These are phyloP conservation scores for Drosophila pachea DNA, from an alignment of 1,140 invertebrate species.

Conservation along the genomic window DNA sequence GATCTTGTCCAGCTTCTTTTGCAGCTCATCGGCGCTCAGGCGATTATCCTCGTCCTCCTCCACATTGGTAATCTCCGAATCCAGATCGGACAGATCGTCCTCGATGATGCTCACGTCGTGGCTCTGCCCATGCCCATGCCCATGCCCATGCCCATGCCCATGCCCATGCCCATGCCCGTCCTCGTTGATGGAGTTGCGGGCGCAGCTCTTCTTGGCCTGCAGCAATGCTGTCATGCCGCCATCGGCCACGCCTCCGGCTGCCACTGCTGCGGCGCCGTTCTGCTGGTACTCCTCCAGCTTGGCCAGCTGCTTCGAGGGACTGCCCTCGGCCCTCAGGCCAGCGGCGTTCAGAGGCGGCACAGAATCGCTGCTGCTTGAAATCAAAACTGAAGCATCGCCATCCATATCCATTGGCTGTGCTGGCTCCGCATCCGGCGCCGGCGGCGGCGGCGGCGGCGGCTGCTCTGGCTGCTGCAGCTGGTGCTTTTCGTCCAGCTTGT, in stretches of 20 bases:
- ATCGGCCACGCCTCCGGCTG: neutral
- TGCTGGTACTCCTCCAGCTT: conserved; percentile 61
- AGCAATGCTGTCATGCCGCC: conserved; percentile 54
- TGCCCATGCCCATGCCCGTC: conserved; percentile 59
- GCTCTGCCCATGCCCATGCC: conserved; percentile 44
- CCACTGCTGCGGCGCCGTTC: conserved; percentile 39
- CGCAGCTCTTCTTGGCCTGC: conserved; percentile 68
- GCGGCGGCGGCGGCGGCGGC: too few species aligned
- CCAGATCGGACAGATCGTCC: conserved; percentile 86
- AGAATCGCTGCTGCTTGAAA: neutral
- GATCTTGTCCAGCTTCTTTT: conserved; percentile 88
- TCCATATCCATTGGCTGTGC: conserved; percentile 58
- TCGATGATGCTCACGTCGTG: conserved; percentile 73
- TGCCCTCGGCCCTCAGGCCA: conserved; percentile 25
- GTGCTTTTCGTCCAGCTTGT: conserved; percentile 15
- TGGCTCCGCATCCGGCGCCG: neutral
- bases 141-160: conserved; percentile 52
- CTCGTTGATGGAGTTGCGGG: conserved; percentile 63
- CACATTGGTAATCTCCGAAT: conserved; percentile 91
- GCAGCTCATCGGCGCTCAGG: conserved; percentile 87
- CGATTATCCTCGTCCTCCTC: conserved; percentile 93
- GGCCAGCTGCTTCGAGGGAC: conserved; percentile 50
- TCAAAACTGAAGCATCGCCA: conserved; percentile 15
- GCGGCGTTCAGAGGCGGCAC: neutral
- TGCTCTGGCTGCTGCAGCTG: conserved; percentile 2